Percentiles rank a stretch among this genome's conserved stretches.
These are phyloP conservation scores for Sprattus sprattus DNA, from an alignment of 2,113 vertebrate genomes.

Conservation along the genomic window DNA sequence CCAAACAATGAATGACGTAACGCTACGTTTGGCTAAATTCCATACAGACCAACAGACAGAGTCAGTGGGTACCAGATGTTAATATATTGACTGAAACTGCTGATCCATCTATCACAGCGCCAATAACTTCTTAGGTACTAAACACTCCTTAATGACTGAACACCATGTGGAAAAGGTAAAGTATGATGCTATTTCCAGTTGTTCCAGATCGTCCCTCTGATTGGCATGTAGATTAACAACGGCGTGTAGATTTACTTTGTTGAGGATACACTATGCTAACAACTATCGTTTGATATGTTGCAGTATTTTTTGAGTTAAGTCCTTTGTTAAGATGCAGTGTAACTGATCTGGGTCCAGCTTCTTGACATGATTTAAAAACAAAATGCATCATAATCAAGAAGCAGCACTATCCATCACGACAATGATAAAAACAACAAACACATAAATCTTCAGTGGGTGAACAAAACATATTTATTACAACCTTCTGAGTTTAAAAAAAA, in stretches of 20 bases:
- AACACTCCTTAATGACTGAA: neutral
- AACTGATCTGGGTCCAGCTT: neutral
- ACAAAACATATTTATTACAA: neutral
- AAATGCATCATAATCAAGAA: neutral
- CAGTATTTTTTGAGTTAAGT: neutral
- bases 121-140: neutral
- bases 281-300: neutral
- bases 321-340: neutral
- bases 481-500: neutral
- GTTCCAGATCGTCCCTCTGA: neutral
- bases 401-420: neutral
- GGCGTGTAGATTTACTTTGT: too few species aligned
- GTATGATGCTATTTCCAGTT: neutral
- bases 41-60: conserved; percentile 31
- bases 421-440: neutral
- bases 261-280: neutral
- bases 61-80: conserved; percentile 17
- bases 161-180: neutral
- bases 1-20: conserved; percentile 28
- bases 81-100: conserved; percentile 27
- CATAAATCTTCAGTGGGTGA: neutral
- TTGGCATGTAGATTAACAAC: neutral
- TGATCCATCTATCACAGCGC: neutral
- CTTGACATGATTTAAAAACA: neutral
- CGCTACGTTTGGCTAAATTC: neutral